A percentile compares a stretch with the other conserved stretches of the same genome.
These are phyloP conservation scores for Mastigias papua DNA, from an alignment of 30 jellyfish, hydroid and myxozoan genomes.

Conservation along the genomic window DNA sequence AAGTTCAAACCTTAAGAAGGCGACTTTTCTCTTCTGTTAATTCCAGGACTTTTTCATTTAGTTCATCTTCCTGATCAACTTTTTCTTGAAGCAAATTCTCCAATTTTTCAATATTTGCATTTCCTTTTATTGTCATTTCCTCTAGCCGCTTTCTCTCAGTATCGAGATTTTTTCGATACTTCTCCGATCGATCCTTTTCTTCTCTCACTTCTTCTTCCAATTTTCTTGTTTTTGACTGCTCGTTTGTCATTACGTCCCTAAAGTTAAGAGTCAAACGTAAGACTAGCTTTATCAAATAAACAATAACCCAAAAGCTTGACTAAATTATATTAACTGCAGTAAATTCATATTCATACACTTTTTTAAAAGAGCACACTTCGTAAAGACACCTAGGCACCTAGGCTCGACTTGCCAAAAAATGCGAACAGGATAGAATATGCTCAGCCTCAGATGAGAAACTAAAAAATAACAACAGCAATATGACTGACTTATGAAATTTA, in stretches of 20 bases:
- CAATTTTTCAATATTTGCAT: slow-evolving; percentile 41
- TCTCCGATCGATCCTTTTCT: slow-evolving; percentile 29
- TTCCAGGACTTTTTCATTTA: slow-evolving; percentile 5
- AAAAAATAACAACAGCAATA: no score
- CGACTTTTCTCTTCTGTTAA: slow-evolving; percentile 42
- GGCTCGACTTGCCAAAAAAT: no score
- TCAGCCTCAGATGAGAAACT: no score
- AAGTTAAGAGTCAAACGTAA: background rate
- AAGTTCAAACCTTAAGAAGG: slow-evolving; percentile 35
- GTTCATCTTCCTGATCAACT: slow-evolving; percentile 25
- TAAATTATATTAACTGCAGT: no score
- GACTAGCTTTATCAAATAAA: background rate
- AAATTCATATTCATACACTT: no score
- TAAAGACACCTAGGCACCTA: no score
- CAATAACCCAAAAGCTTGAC: no score
- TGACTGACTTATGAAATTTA: no score
- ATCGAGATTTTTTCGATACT: slow-evolving; percentile 17
- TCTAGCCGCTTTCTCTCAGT: slow-evolving; percentile 39
- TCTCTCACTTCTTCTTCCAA: slow-evolving; percentile 19
- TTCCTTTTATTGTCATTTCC: slow-evolving; percentile 16
- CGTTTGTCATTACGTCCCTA: slow-evolving; percentile 40
- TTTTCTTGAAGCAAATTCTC: slow-evolving; percentile 36
- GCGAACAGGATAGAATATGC: no score
- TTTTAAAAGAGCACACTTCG: no score
- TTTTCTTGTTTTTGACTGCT: slow-evolving; percentile 6